Percentiles rank a stretch among this genome's conserved stretches.
phyloP scores from a whole-genome alignment of 2,797 vertebrate species.

The Falco biarmicus region DNA sequence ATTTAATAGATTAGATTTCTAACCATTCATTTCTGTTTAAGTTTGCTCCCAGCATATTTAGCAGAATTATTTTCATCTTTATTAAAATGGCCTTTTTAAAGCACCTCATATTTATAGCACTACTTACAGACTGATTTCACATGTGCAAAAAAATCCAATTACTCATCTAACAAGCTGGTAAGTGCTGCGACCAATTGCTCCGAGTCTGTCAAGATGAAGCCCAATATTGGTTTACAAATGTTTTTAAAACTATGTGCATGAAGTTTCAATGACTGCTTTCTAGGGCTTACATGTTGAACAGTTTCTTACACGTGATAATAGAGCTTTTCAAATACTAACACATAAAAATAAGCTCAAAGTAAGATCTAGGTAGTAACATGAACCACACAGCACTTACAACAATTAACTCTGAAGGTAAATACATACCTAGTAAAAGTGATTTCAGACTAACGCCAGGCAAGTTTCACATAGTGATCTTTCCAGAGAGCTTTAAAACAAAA shows the following conservation, averaged over 20 bases:
- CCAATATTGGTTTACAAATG: background rate
- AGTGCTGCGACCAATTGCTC: background rate
- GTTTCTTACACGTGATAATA: background rate
- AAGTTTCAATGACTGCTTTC: background rate
- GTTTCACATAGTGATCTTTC: background rate
- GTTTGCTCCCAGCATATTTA: background rate
- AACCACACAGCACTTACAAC: background rate
- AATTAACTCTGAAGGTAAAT: conserved; percentile 5
- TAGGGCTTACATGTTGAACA: background rate
- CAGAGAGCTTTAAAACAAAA: conserved; percentile 27
- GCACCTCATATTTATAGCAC: background rate
- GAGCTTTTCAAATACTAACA: background rate
- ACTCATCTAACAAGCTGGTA: background rate
- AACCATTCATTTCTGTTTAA: conserved; percentile 3
- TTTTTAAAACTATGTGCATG: background rate
- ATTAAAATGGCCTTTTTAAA: background rate
- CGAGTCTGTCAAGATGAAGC: background rate
- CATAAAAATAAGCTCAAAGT: background rate
- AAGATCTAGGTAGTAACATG: background rate
- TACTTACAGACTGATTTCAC: background rate
- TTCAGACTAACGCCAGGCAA: background rate
- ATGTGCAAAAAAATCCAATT: background rate
- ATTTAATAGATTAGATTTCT: background rate
- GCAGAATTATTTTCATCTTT: conserved; percentile 16
- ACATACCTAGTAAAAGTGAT: background rate